Evolutionary conservation across 2,888 invertebrate species (phyloP).

Genomic region (Onthophagus sagittarius): DNA sequence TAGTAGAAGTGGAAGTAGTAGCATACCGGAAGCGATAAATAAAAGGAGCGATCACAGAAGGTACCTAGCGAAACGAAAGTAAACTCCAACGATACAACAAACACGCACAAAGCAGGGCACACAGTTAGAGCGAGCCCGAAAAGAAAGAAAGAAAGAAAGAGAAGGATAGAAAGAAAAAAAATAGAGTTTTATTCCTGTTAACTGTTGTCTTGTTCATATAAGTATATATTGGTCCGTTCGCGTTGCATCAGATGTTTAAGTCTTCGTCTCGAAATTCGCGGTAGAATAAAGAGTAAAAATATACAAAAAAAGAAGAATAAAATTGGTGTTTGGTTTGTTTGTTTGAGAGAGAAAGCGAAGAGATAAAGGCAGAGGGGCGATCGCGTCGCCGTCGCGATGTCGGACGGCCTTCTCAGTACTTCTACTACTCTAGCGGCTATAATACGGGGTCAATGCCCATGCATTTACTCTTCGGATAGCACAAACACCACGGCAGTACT

Average conservation of each 20-base stretch:
- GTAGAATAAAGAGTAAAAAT: not conserved
- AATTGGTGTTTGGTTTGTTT: slow-evolving; percentile 9
- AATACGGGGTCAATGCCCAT: slow-evolving; percentile 43
- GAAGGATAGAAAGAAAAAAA: not conserved
- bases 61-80: not conserved
- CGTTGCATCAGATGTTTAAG: not conserved
- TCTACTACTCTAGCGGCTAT: not conserved
- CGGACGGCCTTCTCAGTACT: slow-evolving; percentile 20
- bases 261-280: not conserved
- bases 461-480: slow-evolving; percentile 35
- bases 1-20: slow-evolving; percentile 15
- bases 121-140: not conserved
- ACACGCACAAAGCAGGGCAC: not conserved
- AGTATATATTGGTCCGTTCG: slow-evolving; percentile 1
- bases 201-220: not conserved
- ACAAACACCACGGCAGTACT: slow-evolving; percentile 1
- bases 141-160: not conserved
- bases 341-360: slow-evolving; percentile 7
- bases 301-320: not conserved
- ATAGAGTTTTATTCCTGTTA: not conserved
- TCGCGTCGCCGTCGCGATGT: slow-evolving; percentile 2
- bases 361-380: not conserved
- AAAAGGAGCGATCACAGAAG: slow-evolving; percentile 1
- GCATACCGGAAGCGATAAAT: slow-evolving; percentile 8
- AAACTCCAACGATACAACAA: not conserved